Base-by-base conservation (phyloP, 2,113 vertebrate genomes). In the Hippocampus zosterae region DNA sequence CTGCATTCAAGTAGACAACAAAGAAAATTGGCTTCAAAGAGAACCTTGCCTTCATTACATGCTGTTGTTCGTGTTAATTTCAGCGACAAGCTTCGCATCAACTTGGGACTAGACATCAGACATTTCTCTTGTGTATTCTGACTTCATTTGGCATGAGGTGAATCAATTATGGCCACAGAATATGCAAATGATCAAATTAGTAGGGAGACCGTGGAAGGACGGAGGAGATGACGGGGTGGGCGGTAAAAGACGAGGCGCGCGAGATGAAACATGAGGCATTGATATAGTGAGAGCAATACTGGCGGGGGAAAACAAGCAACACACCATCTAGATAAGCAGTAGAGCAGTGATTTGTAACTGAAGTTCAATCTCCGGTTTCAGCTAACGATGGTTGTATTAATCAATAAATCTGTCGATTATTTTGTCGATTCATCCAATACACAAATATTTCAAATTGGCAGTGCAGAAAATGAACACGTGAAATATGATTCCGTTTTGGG, bases 91-190 rank as follows among this genome's bases (percentile, higher is more conserved):
- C 23, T 56, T 77, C 42, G 16, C 37, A 25, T 29, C 40, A 67
- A 66, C 19, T 72, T 80, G 71, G 57, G 78, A 69, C 70, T 69
- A 46, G 60, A 78, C 50, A 57, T 71, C 73, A 67, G 64, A 61
- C 33, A 66, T 71, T 76, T 66, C 77, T 81, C 72, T 72, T 57
- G 72, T 75, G 73, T 77, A 68, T 88, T 73, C 68, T 71, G 59
- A 76, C 70, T 79, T 81, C 27, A 85, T 78, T 82, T 78, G 73
- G 65, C 23, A 65, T 42, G 67, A 71, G 70, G 65, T 84, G 77
- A 86, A 87, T 85, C 80, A 83, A 83, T 90, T 88, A 78, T 73
- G 78, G 69, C 23, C 73, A 67, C 74, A 78, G 71, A 71, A 83
- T 76, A 69, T 40, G 21, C 59, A 84, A 68, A 72, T 79, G 64